phyloP scores from a whole-genome alignment of 2,113 vertebrate genomes.

The Catharus minimus region DNA sequence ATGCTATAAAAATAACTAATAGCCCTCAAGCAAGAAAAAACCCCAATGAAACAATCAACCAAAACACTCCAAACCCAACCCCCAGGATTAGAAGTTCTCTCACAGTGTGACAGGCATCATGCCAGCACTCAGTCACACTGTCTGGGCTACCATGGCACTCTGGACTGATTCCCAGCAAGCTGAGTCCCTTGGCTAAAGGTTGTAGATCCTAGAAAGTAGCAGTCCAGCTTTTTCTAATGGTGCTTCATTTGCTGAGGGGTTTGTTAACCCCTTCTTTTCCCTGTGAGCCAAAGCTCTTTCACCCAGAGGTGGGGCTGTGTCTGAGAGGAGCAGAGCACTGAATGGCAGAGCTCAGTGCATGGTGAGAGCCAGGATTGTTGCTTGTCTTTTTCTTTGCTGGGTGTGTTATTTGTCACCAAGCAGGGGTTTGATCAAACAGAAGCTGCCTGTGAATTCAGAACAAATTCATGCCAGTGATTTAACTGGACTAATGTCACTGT shows the following conservation, averaged over 20 bases:
- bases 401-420: background rate
- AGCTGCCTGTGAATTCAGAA: background rate
- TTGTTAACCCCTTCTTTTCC: background rate
- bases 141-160: background rate
- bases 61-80: accelerated
- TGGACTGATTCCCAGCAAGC: background rate
- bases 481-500: background rate
- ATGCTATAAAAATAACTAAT: background rate
- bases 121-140: background rate
- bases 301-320: background rate
- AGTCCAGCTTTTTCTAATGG: background rate
- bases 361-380: background rate
- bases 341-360: background rate
- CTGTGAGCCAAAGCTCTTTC: background rate
- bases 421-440: background rate
- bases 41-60: background rate
- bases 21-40: background rate
- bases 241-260: background rate
- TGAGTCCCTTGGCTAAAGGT: background rate
- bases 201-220: background rate
- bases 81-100: background rate
- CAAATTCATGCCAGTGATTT: background rate
- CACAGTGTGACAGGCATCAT: background rate
- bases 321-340: background rate
- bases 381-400: background rate